Conservation (phyloP, 2,888 invertebrate genomes). For the Aporophyla lueneburgensis region DNA sequence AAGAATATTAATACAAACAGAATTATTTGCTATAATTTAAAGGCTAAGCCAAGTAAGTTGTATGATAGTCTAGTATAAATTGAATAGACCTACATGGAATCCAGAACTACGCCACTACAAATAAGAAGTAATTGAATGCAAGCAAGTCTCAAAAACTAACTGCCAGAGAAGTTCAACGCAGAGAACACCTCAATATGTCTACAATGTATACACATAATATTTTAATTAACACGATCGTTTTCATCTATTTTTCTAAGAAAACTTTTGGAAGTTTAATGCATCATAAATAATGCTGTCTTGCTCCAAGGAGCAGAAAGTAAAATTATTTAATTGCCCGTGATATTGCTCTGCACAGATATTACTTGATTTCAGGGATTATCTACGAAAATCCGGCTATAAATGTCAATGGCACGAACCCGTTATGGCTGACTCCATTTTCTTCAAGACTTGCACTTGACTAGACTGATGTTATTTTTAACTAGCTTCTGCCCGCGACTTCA, state of each 20-base stretch:
- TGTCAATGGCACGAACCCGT: conserved; percentile 16
- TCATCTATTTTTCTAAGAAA: conserved; percentile 24
- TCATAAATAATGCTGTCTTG: conserved; percentile 23
- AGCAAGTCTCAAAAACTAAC: not conserved
- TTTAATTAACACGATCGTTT: conserved; percentile 15
- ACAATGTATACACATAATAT: not conserved
- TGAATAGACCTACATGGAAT: not conserved
- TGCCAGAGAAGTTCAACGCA: not conserved
- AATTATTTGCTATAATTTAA: too few relatives aligned
- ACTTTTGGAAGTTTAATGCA: conserved; percentile 10
- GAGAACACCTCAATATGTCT: too few relatives aligned
- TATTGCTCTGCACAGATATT: conserved; percentile 36
- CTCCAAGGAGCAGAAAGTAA: conserved; percentile 25
- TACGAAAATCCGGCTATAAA: conserved; percentile 24
- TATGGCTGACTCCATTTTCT: not conserved
- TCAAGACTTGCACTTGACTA: not conserved
- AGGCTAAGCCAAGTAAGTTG: not conserved
- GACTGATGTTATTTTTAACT: not conserved
- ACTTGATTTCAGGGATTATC: conserved; percentile 34
- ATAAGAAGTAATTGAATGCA: not conserved
- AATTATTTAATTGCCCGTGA: conserved; percentile 42
- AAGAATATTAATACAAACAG: too few relatives aligned
- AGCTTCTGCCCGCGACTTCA: too few relatives aligned
- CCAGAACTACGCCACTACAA: not conserved
- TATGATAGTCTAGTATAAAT: not conserved